Percentiles rank a stretch among this genome's conserved stretches.
Conservation (phyloP, 2,797 vertebrate genomes). For the Manis javanica region DNA sequence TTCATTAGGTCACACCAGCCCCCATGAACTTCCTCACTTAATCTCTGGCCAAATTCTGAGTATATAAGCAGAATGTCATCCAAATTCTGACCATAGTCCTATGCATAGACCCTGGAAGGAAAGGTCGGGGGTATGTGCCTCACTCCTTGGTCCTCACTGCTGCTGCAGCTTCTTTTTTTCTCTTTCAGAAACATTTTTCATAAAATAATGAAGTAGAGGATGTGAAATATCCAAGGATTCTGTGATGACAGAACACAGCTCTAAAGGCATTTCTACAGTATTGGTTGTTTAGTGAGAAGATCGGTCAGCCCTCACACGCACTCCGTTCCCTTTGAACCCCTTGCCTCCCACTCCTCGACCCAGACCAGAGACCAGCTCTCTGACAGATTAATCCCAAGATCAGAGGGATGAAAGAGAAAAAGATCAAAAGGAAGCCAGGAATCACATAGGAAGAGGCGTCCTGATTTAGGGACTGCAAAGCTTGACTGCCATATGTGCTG, state of each 20-base stretch:
- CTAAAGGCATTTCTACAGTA: neutral
- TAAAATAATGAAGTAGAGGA: neutral
- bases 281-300: neutral
- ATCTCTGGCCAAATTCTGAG: neutral
- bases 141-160: neutral
- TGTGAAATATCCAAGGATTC: neutral
- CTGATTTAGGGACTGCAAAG: neutral
- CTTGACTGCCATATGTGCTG: neutral
- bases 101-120: neutral
- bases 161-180: neutral
- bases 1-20: no score
- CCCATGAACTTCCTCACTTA: neutral
- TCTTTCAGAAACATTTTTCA: neutral
- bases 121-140: neutral
- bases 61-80: neutral
- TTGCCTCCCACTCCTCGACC: neutral
- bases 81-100: neutral
- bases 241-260: neutral
- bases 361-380: neutral
- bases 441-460: neutral
- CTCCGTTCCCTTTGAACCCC: neutral
- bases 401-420: conserved; percentile 47
- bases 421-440: conserved; percentile 61
- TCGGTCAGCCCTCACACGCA: neutral
- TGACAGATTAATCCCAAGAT: conserved; percentile 53